Base-by-base conservation (phyloP, 2,797 vertebrate species). In the Limosa lapponica region DNA sequence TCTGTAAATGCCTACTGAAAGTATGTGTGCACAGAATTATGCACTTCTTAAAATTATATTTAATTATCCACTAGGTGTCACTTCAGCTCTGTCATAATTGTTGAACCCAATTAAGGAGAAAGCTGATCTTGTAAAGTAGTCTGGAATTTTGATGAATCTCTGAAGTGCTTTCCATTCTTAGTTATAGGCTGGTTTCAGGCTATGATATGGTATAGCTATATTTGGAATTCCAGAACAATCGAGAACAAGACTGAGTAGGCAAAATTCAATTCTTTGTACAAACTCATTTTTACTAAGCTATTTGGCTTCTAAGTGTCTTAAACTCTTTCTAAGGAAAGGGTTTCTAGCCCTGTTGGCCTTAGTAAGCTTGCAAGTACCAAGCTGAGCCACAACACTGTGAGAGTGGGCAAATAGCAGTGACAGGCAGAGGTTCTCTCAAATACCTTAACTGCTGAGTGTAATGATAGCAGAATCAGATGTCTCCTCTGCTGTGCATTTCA, bases 11-110 rank as follows among this genome's bases (percentile, higher is more conserved):
- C 6, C 19, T 62, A 16, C 13, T 52, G 27, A 44, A 20, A 48
- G 6, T 51, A 6, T 10, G 5, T 27, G 28, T 70, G 59, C 37
- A 32, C 28, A 30, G n/a, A 90, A 58, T 8, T 55, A 28, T 49
- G 13, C 2, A 0, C 84, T 77, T 59, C 39, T 79, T 87, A 39
- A 49, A 64, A 75, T n/a, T 59, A 2, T 7, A 71, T 27, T n/a
- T 58, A 48, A 32, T 91, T 92, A 51, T 69, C 92, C 90, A 58
- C 89, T 91, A 97, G 95, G 49, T 93, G 93, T 93, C 93, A 89
- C 82, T 87, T 73, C 2, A 87, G 48, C 5, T 70, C 37, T 70
- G 18, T 82, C 3, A 4, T 30, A 89, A 28, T 17, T 71, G 23
- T 49, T 48, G 18, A 88, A 80, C 13, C 3, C 3, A 8, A 5